Evolutionary conservation across 2,797 vertebrate genomes (phyloP), one percentile per base, ranked within the genome.

Genomic region (Leptodactylus fallax): DNA sequence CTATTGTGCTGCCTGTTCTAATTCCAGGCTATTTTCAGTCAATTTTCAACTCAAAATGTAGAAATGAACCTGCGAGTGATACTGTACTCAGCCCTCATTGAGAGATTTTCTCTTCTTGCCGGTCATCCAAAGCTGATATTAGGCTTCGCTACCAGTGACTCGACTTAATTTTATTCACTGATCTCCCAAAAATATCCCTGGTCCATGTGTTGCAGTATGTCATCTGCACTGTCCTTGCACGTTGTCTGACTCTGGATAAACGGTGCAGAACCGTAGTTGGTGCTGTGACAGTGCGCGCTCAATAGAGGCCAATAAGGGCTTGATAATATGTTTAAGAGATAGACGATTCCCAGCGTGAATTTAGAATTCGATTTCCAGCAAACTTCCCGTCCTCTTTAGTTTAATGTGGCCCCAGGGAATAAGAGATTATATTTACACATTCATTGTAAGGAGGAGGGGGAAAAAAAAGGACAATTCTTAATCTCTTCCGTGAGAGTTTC

Each of bases 381-480:
- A 67, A 55, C 23, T 76, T 61, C 19, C 56, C 86, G 17, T 36
- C n/a, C 86, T 60, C 71, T 85, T 27, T 83, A 71, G 65, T 60
- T 76, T 88, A 88, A 88, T 88, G 56, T 55, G 16, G 1, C 87
- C 67, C 56, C 7, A 19, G 87, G 76, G 78, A 65, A 25, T 49
- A n/a, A 61, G 27, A 49, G 65, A 88, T 80, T 47, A n/a, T 60
- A 67, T 85, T 80, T 85, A 72, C 45, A 79, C 61, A 72, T 61
- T 23, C 16, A 36, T 27, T 79, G 10, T 79, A 58, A 21, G 21
- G 25, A 19, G 61, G 4, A 0, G 72, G 36, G 16, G 36, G 21
- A 9, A 8, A 19, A 4, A 1, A 49, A 23, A 71, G 55, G 47
- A 65, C 25, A 63, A 17, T 55, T 27, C 49, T 47, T 85, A 72